Base-by-base conservation (phyloP, 2,888 invertebrate genomes). In the Cerceris rybyensis region DNA sequence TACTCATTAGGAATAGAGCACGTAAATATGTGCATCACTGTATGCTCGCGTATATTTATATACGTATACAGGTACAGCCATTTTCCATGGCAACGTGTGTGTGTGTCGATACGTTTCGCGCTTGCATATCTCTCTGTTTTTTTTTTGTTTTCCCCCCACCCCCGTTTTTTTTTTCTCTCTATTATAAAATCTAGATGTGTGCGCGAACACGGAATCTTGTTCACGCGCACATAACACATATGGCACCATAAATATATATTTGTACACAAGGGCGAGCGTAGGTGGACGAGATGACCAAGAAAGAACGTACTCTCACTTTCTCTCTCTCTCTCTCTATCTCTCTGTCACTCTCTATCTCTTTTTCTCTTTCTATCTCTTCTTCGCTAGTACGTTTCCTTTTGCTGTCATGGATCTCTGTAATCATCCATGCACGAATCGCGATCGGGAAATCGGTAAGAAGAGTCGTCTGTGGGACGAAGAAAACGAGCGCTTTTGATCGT, bases 31-130 rank as follows among this genome's bases (percentile, higher is more conserved):
- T 66, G 71, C 68, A 67, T 60, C 74, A 70, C 70, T 73, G 82
- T 81, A 68, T 80, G 82, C 73, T 75, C 74, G 81, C 75, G 74
- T 80, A 76, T 86, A 72, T 80, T 74, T 77, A 66, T 75, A 70
- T 81, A 83, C 81, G 81, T 80, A 76, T 83, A 86, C 83, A 78
- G 83, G 83, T 86, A 85, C 83, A 83, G 82, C 78, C 69, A 69
- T 61, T 59, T 60, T 46, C 8, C 13, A 79, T 72, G 75, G 75
- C 68, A 75, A 28, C 28, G 28, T 68, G 75, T 80, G 67, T 78
- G 49, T 60, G 60, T 71, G 55, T 71, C 75, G 75, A 74, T 71
- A 75, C 66, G 54, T 66, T 70, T 46, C 74, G 70, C 78, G 70
- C 50, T 65, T 68, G 58, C 58, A 61, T n/a, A 57, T 72, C 43